phyloP scores from a whole-genome alignment of 2,797 vertebrate genomes.

The Vultur gryphus region DNA sequence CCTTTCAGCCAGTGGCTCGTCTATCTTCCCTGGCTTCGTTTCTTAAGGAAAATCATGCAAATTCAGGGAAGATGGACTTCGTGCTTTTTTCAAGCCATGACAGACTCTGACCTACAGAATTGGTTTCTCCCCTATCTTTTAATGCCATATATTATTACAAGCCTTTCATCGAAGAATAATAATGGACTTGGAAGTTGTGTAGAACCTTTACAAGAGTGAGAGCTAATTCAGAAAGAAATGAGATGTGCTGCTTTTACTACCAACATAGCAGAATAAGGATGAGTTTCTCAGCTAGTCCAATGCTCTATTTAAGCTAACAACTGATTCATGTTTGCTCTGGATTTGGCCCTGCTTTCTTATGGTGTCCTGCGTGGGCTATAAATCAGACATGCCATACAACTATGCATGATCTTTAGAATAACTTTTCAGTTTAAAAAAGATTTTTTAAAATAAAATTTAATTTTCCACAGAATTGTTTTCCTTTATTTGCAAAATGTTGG shows the following conservation, averaged over 20 bases:
- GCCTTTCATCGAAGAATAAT: neutral
- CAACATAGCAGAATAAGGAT: neutral
- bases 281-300: neutral
- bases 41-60: neutral
- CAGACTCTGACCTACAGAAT: neutral
- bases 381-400: neutral
- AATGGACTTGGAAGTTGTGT: neutral
- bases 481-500: neutral
- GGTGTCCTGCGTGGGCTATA: neutral
- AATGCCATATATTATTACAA: neutral
- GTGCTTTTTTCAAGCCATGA: neutral
- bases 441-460: neutral
- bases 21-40: neutral
- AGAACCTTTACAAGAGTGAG: neutral
- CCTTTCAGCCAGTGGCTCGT: neutral
- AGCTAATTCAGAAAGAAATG: neutral
- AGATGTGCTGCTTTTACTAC: neutral
- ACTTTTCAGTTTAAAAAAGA: neutral
- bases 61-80: neutral
- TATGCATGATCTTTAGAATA: neutral
- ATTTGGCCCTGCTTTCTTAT: neutral
- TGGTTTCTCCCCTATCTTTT: neutral
- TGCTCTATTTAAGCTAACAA: neutral
- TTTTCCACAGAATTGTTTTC: neutral
- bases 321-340: neutral